Conservation (phyloP, 2,797 vertebrate genomes). For the Mus minutoides region DNA sequence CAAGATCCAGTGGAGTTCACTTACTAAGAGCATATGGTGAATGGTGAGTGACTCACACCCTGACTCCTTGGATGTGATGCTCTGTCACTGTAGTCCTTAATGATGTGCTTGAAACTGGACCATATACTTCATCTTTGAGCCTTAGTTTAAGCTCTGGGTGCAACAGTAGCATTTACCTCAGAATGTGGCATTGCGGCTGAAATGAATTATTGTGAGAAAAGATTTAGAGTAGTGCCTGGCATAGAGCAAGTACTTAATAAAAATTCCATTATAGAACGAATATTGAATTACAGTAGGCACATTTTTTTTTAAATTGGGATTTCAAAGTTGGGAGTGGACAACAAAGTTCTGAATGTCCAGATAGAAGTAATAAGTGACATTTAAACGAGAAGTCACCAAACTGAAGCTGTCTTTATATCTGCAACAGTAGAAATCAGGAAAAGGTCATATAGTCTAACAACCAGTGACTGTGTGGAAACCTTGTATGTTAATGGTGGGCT, state of each 20-base stretch:
- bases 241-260: background rate
- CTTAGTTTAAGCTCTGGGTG: too few relatives aligned
- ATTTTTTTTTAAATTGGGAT: background rate
- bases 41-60: too few relatives aligned
- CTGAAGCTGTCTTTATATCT: background rate
- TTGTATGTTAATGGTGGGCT: background rate
- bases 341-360: background rate
- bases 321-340: background rate
- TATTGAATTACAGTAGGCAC: too few relatives aligned
- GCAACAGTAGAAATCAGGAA: background rate
- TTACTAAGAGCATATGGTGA: background rate
- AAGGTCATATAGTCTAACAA: background rate
- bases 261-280: background rate
- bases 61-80: background rate
- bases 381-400: background rate
- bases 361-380: background rate
- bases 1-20: background rate
- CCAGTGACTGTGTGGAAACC: background rate
- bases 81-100: fast-evolving
- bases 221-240: background rate
- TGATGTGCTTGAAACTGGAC: background rate
- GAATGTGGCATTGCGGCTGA: background rate
- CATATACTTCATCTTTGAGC: background rate
- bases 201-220: background rate
- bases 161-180: background rate